A percentile compares a stretch with the other conserved stretches of the same genome.
Evolutionary conservation across 2,113 vertebrate species (phyloP).

Genomic region (Myotis brandtii): DNA sequence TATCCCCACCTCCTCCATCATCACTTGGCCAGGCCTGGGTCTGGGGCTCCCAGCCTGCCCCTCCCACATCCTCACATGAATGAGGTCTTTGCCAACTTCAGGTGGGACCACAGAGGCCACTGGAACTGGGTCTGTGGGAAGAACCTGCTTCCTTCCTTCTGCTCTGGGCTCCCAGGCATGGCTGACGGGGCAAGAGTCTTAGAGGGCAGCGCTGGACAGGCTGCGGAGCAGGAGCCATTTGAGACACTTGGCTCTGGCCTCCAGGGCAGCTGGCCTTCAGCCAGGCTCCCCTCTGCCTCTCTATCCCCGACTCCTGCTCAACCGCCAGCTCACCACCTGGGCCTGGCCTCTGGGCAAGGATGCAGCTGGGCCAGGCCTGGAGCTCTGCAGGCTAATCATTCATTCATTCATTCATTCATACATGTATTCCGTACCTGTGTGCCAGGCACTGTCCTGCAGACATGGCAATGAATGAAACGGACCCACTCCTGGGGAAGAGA

Average conservation of each 20-base stretch:
- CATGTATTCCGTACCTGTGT: neutral
- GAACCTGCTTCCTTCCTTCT: conserved; percentile 32
- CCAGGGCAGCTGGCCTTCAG: neutral
- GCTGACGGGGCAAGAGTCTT: neutral
- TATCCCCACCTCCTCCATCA: neutral
- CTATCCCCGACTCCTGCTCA: neutral
- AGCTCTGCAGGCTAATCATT: neutral
- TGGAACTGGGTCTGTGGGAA: conserved; percentile 47
- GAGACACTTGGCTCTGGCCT: neutral
- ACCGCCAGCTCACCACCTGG: neutral
- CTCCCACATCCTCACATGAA: neutral
- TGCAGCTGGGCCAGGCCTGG: no score
- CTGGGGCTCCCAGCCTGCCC: neutral
- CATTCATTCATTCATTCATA: neutral
- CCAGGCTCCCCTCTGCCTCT: neutral
- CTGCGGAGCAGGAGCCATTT: neutral
- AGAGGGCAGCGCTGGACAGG: neutral
- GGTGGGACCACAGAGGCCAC: neutral
- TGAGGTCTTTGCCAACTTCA: conserved; percentile 26
- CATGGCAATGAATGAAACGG: neutral
- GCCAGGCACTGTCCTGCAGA: neutral
- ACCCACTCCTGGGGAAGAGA: neutral
- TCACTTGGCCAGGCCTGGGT: neutral
- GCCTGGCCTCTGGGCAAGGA: neutral
- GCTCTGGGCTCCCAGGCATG: neutral